Evolutionary conservation across 2,888 invertebrate genomes (phyloP).

Genomic region (Drosophila fulvimacula): DNA sequence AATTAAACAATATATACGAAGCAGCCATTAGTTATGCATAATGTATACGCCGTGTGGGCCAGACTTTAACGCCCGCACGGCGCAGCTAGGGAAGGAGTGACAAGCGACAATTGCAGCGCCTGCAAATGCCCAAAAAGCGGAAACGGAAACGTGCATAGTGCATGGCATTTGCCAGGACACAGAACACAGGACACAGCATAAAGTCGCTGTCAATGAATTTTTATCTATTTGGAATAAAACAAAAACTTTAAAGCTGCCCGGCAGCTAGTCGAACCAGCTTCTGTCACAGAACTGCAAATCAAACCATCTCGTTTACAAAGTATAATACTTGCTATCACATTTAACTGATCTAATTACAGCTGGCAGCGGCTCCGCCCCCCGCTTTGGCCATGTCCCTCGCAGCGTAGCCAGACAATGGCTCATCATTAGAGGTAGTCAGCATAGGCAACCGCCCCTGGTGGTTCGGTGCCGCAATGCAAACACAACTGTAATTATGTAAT

Average conservation of each 20-base stretch:
- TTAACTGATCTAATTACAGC: conserved; percentile 29
- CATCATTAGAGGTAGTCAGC: conserved; percentile 53
- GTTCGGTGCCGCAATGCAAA: conserved; percentile 62
- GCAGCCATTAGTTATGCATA: conserved; percentile 78
- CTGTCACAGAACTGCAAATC: neutral
- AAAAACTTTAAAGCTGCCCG: neutral
- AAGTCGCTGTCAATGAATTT: conserved; percentile 12
- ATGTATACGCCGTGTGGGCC: conserved; percentile 72
- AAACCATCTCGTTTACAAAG: conserved; percentile 1
- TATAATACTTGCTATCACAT: conserved; percentile 7
- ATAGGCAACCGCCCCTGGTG: conserved; percentile 34
- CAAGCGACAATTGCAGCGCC: conserved; percentile 78
- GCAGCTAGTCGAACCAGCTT: neutral
- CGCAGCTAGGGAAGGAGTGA: conserved; percentile 21
- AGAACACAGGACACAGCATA: neutral
- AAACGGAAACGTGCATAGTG: conserved; percentile 73
- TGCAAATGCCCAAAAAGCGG: conserved; percentile 65
- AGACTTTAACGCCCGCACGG: conserved; percentile 62
- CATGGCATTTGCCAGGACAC: conserved; percentile 69
- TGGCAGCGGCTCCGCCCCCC: neutral
- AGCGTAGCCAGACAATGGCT: conserved; percentile 57
- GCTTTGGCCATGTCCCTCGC: neutral
- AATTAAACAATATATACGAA: conserved; percentile 79
- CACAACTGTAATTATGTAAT: conserved; percentile 76
- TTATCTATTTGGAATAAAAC: conserved; percentile 14